phyloP scores from a whole-genome alignment of 53 echinoderm and acorn worm genomes.

The Actinopyga echinites region DNA sequence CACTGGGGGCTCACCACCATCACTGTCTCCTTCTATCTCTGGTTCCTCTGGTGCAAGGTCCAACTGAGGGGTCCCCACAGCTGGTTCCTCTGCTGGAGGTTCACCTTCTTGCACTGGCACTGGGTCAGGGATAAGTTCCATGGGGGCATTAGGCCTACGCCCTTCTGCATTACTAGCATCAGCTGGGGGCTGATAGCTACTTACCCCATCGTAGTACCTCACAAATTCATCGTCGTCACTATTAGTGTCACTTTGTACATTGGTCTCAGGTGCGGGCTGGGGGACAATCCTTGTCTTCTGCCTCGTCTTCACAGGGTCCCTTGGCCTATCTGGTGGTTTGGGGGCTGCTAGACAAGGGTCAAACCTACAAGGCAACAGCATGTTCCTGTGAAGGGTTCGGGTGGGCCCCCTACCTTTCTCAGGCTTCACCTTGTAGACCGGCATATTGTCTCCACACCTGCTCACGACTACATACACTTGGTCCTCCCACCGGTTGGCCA shows the following conservation, averaged over 20 bases:
- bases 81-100: too few species aligned
- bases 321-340: neutral
- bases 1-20: too few species aligned
- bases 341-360: neutral
- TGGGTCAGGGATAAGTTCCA: too few species aligned
- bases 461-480: slow-evolving; percentile 39
- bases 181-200: too few species aligned
- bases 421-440: slow-evolving; percentile 55
- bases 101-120: too few species aligned
- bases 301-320: slow-evolving; percentile 1
- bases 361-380: slow-evolving; percentile 55
- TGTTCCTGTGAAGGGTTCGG: slow-evolving; percentile 55
- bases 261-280: too few species aligned
- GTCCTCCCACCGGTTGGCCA: slow-evolving; percentile 48
- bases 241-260: neutral
- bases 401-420: slow-evolving; percentile 42
- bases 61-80: too few species aligned
- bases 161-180: too few species aligned
- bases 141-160: too few species aligned
- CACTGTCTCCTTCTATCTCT: too few species aligned
- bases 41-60: too few species aligned
- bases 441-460: slow-evolving; percentile 38
- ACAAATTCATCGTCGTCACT: neutral
- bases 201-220: neutral
- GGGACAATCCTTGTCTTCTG: neutral